Base-by-base conservation (phyloP, 2,113 vertebrate species). In the Cephalopholis sonnerati region DNA sequence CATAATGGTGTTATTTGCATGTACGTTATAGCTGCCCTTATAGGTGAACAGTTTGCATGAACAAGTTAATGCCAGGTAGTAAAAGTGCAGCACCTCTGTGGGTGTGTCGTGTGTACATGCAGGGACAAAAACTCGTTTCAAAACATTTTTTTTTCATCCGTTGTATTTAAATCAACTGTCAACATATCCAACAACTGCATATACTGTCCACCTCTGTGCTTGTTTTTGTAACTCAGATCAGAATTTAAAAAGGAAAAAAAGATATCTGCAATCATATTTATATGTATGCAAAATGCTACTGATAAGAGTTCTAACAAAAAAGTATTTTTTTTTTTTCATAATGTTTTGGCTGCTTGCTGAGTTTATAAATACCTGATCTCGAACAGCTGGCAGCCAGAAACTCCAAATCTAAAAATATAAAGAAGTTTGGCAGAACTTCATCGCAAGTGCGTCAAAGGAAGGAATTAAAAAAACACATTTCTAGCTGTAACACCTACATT, bases 1-100 rank as follows among this genome's bases (percentile, higher is more conserved):
- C 7, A 25, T 73, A 36, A 41, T 66, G 29, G 66, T 41, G 17
- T 70, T 1, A 79, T 84, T 87, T 88, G 71, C 59, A 80, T 62
- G 50, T 63, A 44, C 53, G 51, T 69, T 15, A 41, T 36, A 54
- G 61, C 46, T 77, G 5, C 67, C 32, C 62, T 72, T 3, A 36
- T 36, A 4, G 25, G 29, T 7, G 13, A 57, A 17, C 32, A 63
- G 57, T 87, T 81, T 86, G 67, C 67, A 85, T 72, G 59, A 44
- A 62, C 63, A 74, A 46, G 84, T 54, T 44, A 61, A 79, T 75
- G 36, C 18, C 10, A 24, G 63, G 86, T 2, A 74, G 61, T 50
- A 53, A 69, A 82, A 74, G 16, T 48, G 62, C 71, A 68, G 24
- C 74, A 64, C 61, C 29, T 51, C 24, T 78, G 10, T 77, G 62